phyloP scores from a whole-genome alignment of 2,797 vertebrate species.

The Sparidentex hasta region DNA sequence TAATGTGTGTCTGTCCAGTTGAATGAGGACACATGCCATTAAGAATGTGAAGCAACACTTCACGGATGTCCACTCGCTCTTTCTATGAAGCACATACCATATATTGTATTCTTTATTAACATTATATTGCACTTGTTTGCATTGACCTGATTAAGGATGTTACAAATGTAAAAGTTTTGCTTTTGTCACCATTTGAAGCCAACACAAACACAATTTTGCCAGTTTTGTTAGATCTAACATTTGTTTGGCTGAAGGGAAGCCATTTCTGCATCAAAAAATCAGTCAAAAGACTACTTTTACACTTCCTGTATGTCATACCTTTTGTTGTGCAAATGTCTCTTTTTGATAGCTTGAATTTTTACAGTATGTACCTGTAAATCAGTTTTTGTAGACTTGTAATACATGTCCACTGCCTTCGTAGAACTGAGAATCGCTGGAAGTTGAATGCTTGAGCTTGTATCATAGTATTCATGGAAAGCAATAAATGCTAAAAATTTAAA shows the following conservation, averaged over 20 bases:
- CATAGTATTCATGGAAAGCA: slow-evolving; percentile 97
- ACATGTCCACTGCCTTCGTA: slow-evolving; percentile 93
- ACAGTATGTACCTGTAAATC: slow-evolving; percentile 92
- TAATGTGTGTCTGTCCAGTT: slow-evolving; percentile 42
- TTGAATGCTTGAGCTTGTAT: slow-evolving; percentile 95
- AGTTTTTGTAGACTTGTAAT: slow-evolving; percentile 95
- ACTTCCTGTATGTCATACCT: slow-evolving; percentile 89
- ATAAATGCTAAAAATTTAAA: slow-evolving; percentile 92
- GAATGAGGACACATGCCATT: slow-evolving; percentile 37
- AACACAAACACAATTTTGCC: slow-evolving; percentile 41
- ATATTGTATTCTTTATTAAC: slow-evolving; percentile 51
- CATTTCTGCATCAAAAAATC: slow-evolving; percentile 40
- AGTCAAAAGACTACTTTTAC: slow-evolving; percentile 65
- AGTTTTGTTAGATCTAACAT: slow-evolving; percentile 41
- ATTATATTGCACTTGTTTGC: slow-evolving; percentile 61
- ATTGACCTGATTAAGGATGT: slow-evolving; percentile 50
- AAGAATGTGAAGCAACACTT: slow-evolving; percentile 48
- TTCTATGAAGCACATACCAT: slow-evolving; percentile 59
- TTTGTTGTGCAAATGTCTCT: slow-evolving; percentile 91
- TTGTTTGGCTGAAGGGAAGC: slow-evolving; percentile 44
- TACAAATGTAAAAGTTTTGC: slow-evolving; percentile 39
- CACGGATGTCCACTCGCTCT: slow-evolving; percentile 48
- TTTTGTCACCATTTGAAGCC: slow-evolving; percentile 53
- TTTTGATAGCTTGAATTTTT: slow-evolving; percentile 95
- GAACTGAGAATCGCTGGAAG: slow-evolving; percentile 91